Evolutionary conservation across 2,113 vertebrate genomes (phyloP).

Genomic region (Rhinopithecus roxellana): DNA sequence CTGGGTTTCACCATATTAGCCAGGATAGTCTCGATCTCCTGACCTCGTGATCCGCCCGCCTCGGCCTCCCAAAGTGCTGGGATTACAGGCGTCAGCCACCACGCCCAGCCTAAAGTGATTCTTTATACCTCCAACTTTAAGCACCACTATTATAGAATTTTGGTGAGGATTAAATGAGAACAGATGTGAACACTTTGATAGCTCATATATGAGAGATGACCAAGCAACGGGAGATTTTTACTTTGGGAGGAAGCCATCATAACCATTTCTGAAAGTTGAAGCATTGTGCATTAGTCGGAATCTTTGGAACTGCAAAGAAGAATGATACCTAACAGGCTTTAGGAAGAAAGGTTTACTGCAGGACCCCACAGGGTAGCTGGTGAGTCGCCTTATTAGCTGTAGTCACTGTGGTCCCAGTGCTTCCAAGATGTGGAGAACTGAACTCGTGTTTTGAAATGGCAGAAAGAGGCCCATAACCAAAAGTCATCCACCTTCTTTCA

Average conservation of each 20-base stretch:
- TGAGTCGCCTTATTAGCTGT: neutral
- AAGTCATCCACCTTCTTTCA: neutral
- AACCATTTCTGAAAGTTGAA: neutral
- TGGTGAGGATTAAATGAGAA: neutral
- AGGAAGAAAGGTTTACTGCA: neutral
- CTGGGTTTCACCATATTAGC: too few species aligned
- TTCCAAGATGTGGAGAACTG: neutral
- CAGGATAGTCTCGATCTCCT: too few species aligned
- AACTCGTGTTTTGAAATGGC: conserved; percentile 4
- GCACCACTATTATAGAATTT: neutral
- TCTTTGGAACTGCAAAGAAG: neutral
- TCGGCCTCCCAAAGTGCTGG: too few species aligned
- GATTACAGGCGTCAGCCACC: too few species aligned
- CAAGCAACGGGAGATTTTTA: neutral
- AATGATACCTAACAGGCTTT: neutral
- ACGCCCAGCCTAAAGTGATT: neutral
- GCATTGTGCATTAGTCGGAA: neutral
- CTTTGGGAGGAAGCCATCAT: neutral
- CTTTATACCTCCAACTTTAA: neutral
- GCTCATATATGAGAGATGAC: neutral
- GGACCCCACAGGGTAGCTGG: neutral
- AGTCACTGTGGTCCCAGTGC: neutral
- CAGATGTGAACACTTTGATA: neutral
- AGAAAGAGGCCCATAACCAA: neutral
- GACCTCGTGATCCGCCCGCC: accelerated